phyloP scores from a whole-genome alignment of 2,113 vertebrate genomes.

The Anarrhichthys ocellatus region DNA sequence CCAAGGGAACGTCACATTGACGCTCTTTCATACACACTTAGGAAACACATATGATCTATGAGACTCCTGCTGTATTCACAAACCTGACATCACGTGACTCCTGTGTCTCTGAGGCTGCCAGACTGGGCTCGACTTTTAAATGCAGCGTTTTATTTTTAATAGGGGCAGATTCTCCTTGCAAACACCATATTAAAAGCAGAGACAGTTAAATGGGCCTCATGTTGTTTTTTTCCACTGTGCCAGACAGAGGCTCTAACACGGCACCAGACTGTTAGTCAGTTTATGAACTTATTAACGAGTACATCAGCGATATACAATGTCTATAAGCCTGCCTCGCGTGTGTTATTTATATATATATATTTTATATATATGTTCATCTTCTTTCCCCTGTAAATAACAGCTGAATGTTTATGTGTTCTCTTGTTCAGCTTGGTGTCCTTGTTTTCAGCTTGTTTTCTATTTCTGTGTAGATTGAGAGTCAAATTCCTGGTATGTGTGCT shows the following conservation, averaged over 20 bases:
- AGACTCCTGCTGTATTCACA: conserved; percentile 13
- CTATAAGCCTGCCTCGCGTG: not conserved
- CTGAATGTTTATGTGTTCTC: not conserved
- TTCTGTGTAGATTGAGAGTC: too few relatives aligned
- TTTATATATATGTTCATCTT: not conserved
- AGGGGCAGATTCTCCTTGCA: conserved; percentile 42
- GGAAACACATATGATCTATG: conserved; percentile 4
- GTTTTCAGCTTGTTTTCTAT: not conserved
- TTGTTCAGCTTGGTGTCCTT: not conserved
- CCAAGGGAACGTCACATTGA: conserved; percentile 3
- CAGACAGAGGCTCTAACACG: conserved; percentile 54
- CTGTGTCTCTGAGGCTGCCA: conserved; percentile 15
- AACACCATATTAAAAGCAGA: conserved; percentile 68
- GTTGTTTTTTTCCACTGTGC: conserved; percentile 45
- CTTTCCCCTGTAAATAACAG: not conserved
- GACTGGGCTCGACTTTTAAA: conserved; percentile 40
- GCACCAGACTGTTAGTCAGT: conserved; percentile 62
- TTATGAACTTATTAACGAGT: conserved; percentile 70
- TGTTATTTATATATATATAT: not conserved
- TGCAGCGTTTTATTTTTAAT: conserved; percentile 42
- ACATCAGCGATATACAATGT: conserved; percentile 24
- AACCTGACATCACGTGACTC: conserved; percentile 24
- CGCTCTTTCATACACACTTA: conserved; percentile 20
- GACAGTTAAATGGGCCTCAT: conserved; percentile 56
- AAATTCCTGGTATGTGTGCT: too few relatives aligned